Evolutionary conservation across 2,797 vertebrate species (phyloP), one percentile per base, ranked within the genome.

Genomic region (Erpetoichthys calabaricus): DNA sequence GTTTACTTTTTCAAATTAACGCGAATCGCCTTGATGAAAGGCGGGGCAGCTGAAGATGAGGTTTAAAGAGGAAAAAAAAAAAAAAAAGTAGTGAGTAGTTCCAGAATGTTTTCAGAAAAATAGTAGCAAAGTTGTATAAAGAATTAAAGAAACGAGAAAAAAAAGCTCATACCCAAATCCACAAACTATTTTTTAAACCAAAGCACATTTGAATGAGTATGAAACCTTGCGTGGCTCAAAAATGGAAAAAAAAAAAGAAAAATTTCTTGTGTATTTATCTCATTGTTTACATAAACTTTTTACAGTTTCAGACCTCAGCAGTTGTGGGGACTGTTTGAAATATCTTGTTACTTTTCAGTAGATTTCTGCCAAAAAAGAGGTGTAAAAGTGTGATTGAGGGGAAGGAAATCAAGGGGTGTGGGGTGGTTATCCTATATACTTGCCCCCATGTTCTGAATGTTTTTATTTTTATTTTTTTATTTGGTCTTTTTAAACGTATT

Each of bases 121-220:
- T 85, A 82, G 76, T 63, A 72, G 67, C 66, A 77, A 77, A 85
- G 75, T 83, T 87, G 84, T 88, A 85, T 79, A 80, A 78, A 82
- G 75, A 80, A 79, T 72, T 69, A 73, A 75, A 67, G 73, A 72
- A 61, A 61, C 45, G 7, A 43, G 70, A 73, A 73, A 72, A 81
- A 81, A 80, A 87, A 93, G 90, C 91, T 94, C 92, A 91, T 90
- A 91, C 84, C 92, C 92, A 94, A 96, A 97, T 95, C 85, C 90
- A 91, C 89, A 87, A 91, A 89, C 86, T 97, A 91, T 95, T 95
- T 95, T 95, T 95, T 94, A 95, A 95, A 97, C 92, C 92, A 95
- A 97, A 97, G 91, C 92, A 95, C 91, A 95, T 97, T 92, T 94
- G 89, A 92, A 91, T 89, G 87, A 91, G 83, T 81, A 80, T 87